These are phyloP conservation scores for Sturmia bella DNA, from an alignment of 2,888 invertebrate genomes.

Conservation along the genomic window DNA sequence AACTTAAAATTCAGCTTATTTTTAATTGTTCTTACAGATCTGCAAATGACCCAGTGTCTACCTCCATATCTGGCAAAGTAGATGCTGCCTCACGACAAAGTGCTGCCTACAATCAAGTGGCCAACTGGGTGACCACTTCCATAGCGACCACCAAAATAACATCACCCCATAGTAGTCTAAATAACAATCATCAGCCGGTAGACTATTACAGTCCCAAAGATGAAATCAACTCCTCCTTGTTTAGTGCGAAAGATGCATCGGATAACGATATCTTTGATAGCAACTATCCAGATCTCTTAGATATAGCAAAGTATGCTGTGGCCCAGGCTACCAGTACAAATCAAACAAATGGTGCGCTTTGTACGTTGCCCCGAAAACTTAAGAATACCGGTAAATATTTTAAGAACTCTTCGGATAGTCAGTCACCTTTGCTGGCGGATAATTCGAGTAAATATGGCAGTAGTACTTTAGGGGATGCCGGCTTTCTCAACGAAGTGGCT, in stretches of 20 bases:
- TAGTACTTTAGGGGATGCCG: conserved; percentile 86
- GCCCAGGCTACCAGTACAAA: conserved; percentile 74
- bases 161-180: conserved; percentile 76
- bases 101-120: conserved; percentile 72
- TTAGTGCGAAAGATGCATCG: conserved; percentile 80
- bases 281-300: conserved; percentile 80
- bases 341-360: conserved; percentile 81
- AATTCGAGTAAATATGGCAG: conserved; percentile 86
- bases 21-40: conserved; percentile 78
- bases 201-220: conserved; percentile 70
- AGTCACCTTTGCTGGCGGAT: conserved; percentile 87
- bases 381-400: conserved; percentile 80
- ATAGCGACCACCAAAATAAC: conserved; percentile 79
- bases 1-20: not conserved
- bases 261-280: conserved; percentile 81
- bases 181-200: conserved; percentile 53
- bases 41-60: conserved; percentile 83
- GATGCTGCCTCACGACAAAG: conserved; percentile 79
- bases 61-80: conserved; percentile 83
- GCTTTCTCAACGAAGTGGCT: conserved; percentile 83
- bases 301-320: conserved; percentile 80
- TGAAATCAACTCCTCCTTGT: conserved; percentile 78
- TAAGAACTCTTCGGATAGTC: conserved; percentile 85
- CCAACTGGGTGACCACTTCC: conserved; percentile 77
- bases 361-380: conserved; percentile 85